These are phyloP conservation scores for Acanthosepion lycidas DNA, from an alignment of 2,888 invertebrate species.

Conservation along the genomic window DNA sequence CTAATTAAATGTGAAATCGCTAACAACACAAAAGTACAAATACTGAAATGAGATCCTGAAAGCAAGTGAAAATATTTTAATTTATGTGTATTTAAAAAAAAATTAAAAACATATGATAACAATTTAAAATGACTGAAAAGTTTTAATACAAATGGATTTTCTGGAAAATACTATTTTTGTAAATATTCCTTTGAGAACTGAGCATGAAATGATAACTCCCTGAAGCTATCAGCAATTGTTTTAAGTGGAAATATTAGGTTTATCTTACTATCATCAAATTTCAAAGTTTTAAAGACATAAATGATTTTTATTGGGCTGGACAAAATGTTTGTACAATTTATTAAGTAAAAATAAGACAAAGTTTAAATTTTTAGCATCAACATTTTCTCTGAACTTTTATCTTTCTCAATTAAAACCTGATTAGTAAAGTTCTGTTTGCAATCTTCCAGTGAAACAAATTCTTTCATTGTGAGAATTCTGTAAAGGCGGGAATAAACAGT, in stretches of 20 bases:
- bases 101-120: neutral
- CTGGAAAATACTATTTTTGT: neutral
- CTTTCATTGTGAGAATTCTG: neutral
- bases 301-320: no score
- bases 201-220: no score
- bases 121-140: neutral
- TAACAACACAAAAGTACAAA: neutral
- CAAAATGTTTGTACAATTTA: no score
- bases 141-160: neutral
- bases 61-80: neutral
- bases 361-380: neutral
- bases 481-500: neutral
- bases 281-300: no score
- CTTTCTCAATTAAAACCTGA: neutral
- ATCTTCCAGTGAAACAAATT: neutral
- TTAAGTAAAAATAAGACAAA: no score
- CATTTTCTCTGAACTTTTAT: neutral
- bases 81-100: neutral
- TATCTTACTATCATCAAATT: no score
- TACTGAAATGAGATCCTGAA: neutral
- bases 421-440: neutral
- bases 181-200: no score
- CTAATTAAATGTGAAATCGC: neutral
- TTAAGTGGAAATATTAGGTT: no score
- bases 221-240: no score